These are phyloP conservation scores for Triplophysa rosa DNA, from an alignment of 2,113 vertebrate species.

Conservation along the genomic window DNA sequence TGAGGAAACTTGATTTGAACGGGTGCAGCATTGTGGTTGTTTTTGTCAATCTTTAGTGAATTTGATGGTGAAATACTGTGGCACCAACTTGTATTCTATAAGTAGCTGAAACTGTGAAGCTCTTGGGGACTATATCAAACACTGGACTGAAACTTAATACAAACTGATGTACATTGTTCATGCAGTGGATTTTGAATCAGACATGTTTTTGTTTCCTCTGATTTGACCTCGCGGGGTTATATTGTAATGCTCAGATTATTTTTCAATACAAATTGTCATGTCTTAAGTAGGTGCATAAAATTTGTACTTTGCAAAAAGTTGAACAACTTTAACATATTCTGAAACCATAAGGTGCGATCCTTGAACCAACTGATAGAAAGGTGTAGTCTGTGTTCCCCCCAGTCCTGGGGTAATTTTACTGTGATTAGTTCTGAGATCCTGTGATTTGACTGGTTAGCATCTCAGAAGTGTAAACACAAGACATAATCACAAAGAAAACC, in stretches of 20 bases:
- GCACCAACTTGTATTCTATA: conserved; percentile 51
- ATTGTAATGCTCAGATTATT: conserved; percentile 45
- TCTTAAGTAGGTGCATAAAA: conserved; percentile 21
- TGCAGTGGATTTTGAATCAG: conserved; percentile 31
- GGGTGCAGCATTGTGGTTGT: conserved; percentile 62
- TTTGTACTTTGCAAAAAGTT: conserved; percentile 7
- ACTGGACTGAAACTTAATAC: conserved; percentile 44
- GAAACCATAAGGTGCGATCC: background rate
- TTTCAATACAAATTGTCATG: conserved; percentile 45
- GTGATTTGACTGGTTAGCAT: background rate
- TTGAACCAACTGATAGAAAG: conserved; percentile 26
- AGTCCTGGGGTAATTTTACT: conserved; percentile 19
- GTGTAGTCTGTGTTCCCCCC: conserved; percentile 9
- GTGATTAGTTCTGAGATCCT: conserved; percentile 32
- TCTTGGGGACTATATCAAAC: conserved; percentile 58
- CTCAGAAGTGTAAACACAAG: conserved; percentile 11
- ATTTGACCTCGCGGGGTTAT: conserved; percentile 6
- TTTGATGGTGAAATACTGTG: conserved; percentile 57
- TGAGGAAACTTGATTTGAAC: conserved; percentile 53
- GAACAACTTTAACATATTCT: conserved; percentile 13
- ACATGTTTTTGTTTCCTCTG: conserved; percentile 24
- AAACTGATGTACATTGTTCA: conserved; percentile 36
- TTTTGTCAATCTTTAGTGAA: conserved; percentile 58
- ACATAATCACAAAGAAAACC: conserved; percentile 18
- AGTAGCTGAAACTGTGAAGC: conserved; percentile 56